phyloP scores from a whole-genome alignment of 2,113 vertebrate species.

The Dipodomys spectabilis region DNA sequence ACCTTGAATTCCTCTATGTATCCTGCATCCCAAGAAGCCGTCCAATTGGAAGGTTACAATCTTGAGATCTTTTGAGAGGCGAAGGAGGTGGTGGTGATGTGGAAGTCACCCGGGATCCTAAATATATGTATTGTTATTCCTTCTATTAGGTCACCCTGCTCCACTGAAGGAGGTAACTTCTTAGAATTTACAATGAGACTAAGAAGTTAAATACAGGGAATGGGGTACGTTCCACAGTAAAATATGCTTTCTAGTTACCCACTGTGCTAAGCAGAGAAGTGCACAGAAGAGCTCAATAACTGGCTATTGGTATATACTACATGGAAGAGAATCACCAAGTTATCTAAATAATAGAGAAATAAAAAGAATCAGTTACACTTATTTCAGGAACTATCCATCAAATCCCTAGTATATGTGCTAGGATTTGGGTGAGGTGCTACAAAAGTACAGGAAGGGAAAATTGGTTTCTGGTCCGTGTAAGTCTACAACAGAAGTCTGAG shows the following conservation, averaged over 20 bases:
- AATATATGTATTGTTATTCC: background rate
- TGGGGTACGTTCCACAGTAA: slow-evolving; percentile 8
- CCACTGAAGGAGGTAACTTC: background rate
- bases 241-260: background rate
- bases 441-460: background rate
- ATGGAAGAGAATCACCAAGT: background rate
- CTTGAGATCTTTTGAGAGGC: background rate
- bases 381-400: slow-evolving; percentile 7
- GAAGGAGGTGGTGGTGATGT: background rate
- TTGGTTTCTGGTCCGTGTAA: background rate
- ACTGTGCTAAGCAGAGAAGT: background rate
- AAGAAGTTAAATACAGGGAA: slow-evolving; percentile 40
- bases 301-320: background rate
- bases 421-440: background rate
- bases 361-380: background rate
- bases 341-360: background rate
- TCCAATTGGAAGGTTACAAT: slow-evolving; percentile 33
- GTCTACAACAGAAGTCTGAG: background rate
- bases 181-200: background rate
- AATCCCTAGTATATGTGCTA: background rate
- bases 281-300: background rate
- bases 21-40: slow-evolving; percentile 53
- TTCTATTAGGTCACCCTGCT: background rate
- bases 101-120: background rate
- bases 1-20: slow-evolving; percentile 38